Percentiles rank a stretch among this genome's conserved stretches.
Conservation (phyloP, 2,888 invertebrate genomes). For the Entomobrya proxima region DNA sequence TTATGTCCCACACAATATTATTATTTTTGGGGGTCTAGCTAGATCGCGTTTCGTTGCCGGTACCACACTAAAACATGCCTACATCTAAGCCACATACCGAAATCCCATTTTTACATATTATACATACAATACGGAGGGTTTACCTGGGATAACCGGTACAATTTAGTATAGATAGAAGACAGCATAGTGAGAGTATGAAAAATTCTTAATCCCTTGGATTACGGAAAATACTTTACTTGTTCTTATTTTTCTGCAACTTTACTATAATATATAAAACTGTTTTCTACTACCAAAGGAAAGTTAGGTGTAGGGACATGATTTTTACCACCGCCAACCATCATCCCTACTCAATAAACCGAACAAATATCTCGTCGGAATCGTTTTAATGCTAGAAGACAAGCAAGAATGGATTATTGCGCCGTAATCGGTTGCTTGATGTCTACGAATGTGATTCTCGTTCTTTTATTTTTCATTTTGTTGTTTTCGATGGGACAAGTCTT, state of each 20-base stretch:
- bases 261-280: background rate
- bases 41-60: background rate
- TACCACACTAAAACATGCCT: background rate
- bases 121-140: too few species aligned
- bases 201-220: conserved; percentile 51
- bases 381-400: conserved; percentile 18
- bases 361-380: conserved; percentile 33
- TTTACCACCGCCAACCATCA: background rate
- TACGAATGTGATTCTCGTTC: conserved; percentile 20
- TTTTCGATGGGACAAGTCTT: conserved; percentile 30
- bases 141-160: conserved; percentile 2
- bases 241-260: too few species aligned
- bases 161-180: background rate
- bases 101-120: too few species aligned
- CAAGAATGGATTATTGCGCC: conserved; percentile 45
- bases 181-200: background rate
- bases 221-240: conserved; percentile 26
- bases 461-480: conserved; percentile 43
- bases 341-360: background rate
- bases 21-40: background rate
- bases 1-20: background rate
- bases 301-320: background rate
- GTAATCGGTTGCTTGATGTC: conserved; percentile 39
- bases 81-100: too few species aligned
- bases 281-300: background rate